Percentiles rank a stretch among this genome's conserved stretches.
Conservation (phyloP, 2,888 invertebrate species). For the Meteorus colon region DNA sequence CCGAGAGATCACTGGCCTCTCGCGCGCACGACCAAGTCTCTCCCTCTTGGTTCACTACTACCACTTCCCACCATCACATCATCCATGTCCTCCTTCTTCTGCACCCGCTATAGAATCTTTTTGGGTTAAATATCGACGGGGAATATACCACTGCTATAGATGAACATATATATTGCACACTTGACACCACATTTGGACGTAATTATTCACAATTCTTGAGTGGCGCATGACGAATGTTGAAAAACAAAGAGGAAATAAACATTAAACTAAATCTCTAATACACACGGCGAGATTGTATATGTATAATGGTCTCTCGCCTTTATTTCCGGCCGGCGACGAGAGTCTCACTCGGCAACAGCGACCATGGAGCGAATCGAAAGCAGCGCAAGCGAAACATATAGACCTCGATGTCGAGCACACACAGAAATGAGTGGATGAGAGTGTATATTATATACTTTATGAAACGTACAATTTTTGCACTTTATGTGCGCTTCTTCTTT, state of each 20-base stretch:
- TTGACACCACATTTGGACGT: not conserved
- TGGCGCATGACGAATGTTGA: not conserved
- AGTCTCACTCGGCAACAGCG: slow-evolving; percentile 60
- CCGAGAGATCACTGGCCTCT: slow-evolving; percentile 73
- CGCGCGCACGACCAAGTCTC: slow-evolving; percentile 67
- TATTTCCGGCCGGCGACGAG: slow-evolving; percentile 58
- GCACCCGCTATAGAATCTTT: not conserved
- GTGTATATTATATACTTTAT: not conserved
- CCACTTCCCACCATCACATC: slow-evolving; percentile 19
- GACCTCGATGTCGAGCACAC: slow-evolving; percentile 30
- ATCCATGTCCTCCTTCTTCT: slow-evolving; percentile 9
- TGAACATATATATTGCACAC: not conserved
- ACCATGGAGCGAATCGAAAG: slow-evolving; percentile 29
- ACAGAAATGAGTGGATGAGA: slow-evolving; percentile 3
- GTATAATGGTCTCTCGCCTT: slow-evolving; percentile 36
- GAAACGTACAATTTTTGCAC: too few species aligned
- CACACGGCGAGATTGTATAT: slow-evolving; percentile 33
- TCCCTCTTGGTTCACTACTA: slow-evolving; percentile 58
- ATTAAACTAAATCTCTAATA: slow-evolving; percentile 26
- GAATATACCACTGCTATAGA: not conserved
- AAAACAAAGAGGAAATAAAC: not conserved
- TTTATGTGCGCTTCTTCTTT: too few species aligned
- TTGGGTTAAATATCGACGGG: slow-evolving; percentile 7
- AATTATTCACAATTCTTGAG: not conserved
- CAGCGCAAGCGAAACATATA: slow-evolving; percentile 34